Base-by-base conservation (phyloP, 2,888 invertebrate genomes). In the Choreutis nemorana region DNA sequence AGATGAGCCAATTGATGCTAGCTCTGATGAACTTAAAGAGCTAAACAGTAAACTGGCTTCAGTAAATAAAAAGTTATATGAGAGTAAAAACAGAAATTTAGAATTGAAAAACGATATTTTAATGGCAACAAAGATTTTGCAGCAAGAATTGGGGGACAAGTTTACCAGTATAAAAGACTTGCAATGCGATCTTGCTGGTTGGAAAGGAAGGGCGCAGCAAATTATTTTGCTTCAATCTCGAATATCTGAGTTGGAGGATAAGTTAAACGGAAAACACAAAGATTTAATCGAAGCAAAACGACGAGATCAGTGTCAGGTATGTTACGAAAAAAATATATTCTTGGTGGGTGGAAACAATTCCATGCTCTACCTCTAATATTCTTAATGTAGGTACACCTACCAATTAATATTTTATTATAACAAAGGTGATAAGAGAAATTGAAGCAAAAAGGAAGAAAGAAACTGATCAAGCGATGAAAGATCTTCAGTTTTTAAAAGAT, bases 201-300 rank as follows among this genome's bases (percentile, higher is more conserved):
- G 91, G 90, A 84, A 89, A 39, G 91, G 91, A 0, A 78, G 91
- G 37, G 87, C 90, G 1, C 89, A 91, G 47, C 87, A 89, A 48
- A 89, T 91, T 34, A 56, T 84, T 1, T 62, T 84, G 8, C 59
- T 91, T 26, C 89, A 89, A 50, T 83, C 84, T 29, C 89, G 86
- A 65, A 66, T 89, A 27, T 59, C 57, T 4, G 89, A 90, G 28
- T 54, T 90, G 0, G 86, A 85, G 44, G 81, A 81, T 12, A 89
- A 86, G 49, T 43, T 88, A 8, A 80, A 64, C 38, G 59, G 57
- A 2, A 77, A 70, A 41, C 59, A 57, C 13, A 70, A 64, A 29
- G 51, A 62, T 26, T 30, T 48, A 7, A 41, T 45, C 24, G 61
- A 67, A 18, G 45, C 45, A 5, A 71, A 68, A 31, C 56, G 39